Evolutionary conservation across 2,888 invertebrate species (phyloP), one percentile per base, ranked within the genome.

Genomic region (Dasypogon diadema): DNA sequence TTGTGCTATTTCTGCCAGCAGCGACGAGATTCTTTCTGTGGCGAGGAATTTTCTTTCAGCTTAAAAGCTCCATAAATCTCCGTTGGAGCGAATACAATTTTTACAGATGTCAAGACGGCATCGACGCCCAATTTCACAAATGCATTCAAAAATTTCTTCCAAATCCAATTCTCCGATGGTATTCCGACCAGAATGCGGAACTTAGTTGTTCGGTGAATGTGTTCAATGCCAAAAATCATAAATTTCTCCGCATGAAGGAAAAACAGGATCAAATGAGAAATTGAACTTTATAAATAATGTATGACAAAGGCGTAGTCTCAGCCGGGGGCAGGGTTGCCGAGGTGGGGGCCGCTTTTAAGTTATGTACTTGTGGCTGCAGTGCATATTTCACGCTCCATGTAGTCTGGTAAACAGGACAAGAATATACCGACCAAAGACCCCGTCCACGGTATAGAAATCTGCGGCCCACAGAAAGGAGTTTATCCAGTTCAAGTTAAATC

Each of bases 51-150:
- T 65, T 65, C 65, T 65, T 46, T 65, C 46, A 65, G 65, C 65
- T 65, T 65, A 65, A 65, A 65, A 65, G 65, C 65, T 65, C 70
- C 70, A 70, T 70, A 70, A 70, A 70, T 70, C 70, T 54, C 22
- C 34, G 51, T 18, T 21, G 34, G 46, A 34, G 54, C 54, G 54
- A 70, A 70, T 70, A 70, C 70, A 70, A 70, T 70, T 70, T 70
- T 34, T 54, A 34, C 51, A 70, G 51, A 70, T 70, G 70, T 70
- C 70, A 70, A 70, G 70, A 54, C 70, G 51, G 70, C 54, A 70
- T 70, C 70, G 70, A 70, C 70, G 70, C 70, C 70, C 70, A 70
- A 70, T 70, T 70, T 70, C 70, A 70, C 70, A 70, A 70, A 70
- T 70, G 70, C 51, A 70, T 70, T 54, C 70, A 51, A 70, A 68